Percentiles rank a stretch among this genome's conserved stretches.
phyloP scores from a whole-genome alignment of 1,140 invertebrate species.

The Panagrolaimus sp. region DNA sequence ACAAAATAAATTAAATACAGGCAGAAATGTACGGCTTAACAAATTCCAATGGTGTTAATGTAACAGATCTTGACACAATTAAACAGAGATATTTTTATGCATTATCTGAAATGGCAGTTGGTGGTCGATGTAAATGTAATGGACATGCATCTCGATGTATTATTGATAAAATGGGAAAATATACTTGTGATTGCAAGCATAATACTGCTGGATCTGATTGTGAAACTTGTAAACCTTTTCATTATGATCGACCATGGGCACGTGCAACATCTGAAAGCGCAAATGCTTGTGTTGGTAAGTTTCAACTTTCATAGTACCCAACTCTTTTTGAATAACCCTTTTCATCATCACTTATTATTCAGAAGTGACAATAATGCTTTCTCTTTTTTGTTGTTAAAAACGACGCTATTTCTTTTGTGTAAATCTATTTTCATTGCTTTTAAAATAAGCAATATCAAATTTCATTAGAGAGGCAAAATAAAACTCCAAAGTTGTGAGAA shows the following conservation, averaged over 20 bases:
- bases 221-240: conserved; percentile 83
- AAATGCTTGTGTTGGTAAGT: conserved; percentile 84
- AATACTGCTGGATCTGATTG: conserved; percentile 78
- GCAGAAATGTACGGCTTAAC: conserved; percentile 96
- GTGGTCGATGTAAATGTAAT: conserved; percentile 91
- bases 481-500: no score
- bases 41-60: conserved; percentile 79
- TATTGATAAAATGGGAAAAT: conserved; percentile 62
- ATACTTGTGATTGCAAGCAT: conserved; percentile 80
- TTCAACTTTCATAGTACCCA: no score
- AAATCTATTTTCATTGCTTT: no score
- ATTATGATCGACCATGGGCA: conserved; percentile 88
- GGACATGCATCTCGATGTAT: conserved; percentile 90
- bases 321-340: neutral
- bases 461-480: no score
- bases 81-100: conserved; percentile 99
- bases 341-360: neutral
- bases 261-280: conserved; percentile 77
- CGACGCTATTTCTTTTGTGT: no score
- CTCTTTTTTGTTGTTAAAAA: no score
- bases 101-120: conserved; percentile 90
- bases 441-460: no score
- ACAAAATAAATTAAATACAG: no score
- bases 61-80: no score
- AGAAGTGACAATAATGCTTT: neutral